phyloP scores from a whole-genome alignment of 1,140 invertebrate species.

The Eulimnadia texana region DNA sequence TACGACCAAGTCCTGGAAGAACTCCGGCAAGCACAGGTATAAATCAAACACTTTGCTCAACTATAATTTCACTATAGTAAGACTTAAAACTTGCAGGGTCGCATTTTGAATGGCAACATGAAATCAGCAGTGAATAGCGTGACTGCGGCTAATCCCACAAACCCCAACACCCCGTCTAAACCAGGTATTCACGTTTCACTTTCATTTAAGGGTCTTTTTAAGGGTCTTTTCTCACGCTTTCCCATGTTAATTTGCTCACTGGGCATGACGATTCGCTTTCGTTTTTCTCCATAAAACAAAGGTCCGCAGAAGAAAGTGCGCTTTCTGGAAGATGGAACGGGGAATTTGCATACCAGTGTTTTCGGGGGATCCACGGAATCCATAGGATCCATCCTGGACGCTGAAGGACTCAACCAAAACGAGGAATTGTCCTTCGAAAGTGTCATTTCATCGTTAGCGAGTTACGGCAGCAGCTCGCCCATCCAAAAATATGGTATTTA shows the following conservation, averaged over 20 bases:
- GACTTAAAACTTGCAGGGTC: too few relatives aligned
- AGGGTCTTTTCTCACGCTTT: background rate
- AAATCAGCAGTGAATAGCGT: background rate
- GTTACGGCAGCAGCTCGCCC: background rate
- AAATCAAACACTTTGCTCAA: background rate
- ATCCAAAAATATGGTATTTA: background rate
- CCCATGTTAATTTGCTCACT: background rate
- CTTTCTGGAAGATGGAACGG: constrained; percentile 13
- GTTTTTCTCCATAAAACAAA: background rate
- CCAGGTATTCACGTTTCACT: background rate
- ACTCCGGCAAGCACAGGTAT: constrained; percentile 14
- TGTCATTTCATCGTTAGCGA: background rate
- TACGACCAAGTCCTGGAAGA: constrained; percentile 12
- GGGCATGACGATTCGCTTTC: background rate
- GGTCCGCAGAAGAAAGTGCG: constrained; percentile 11
- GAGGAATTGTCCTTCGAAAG: constrained; percentile 1
- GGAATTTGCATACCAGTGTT: constrained; percentile 13
- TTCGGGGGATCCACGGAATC: constrained; percentile 7
- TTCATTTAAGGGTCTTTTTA: background rate
- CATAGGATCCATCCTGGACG: constrained; percentile 1
- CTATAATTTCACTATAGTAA: too few relatives aligned
- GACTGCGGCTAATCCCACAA: background rate
- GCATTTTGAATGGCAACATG: background rate
- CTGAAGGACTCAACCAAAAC: constrained; percentile 2
- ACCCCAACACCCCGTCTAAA: background rate